Base-by-base conservation (phyloP, 2,113 vertebrate species). In the Oreotrochilus melanogaster region DNA sequence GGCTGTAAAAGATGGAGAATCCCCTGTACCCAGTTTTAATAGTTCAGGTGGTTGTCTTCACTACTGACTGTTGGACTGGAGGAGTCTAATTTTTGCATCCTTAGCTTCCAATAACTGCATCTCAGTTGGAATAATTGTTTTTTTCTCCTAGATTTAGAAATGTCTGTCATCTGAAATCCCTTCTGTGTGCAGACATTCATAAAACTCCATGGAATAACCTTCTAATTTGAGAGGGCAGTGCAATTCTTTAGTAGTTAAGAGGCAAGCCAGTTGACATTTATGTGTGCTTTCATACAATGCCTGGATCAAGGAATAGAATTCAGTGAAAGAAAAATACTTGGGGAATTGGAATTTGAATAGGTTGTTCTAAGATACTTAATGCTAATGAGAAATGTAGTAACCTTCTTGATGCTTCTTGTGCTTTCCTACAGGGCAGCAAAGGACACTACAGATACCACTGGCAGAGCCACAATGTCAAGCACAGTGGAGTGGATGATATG, bases 391-490 rank as follows among this genome's bases (percentile, higher is more conserved):
- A 61, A 42, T 9, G 8, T 14, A 2, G 21, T 88, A 92, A 92
- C 56, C 19, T 67, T 67, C 75, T 62, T 75, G 28, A 28, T 94
- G 43, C 27, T 86, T 39, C 0, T 28, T 96, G 67, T 94, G 48
- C 92, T 62, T 76, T 39, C 90, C 73, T 74, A 9, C 95, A 99
- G 99, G 99, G 99, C 94, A 99, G 99, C 98, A 99, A 99, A 98
- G 99, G 99, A 23, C 99, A 99, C 95, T 99, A 98, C 97, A 98
- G 98, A 71, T 99, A 99, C 94, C 99, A 99, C 97, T 99, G 99
- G 99, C 99, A 99, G 98, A 99, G 99, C 96, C 99, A 99, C 98
- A 99, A 99, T 98, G 99, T 99, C 96, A 99, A 99, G 96, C 99
- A 99, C 54, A 99, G 99, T 0, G 99, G 99, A 1, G 99, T 99